phyloP scores from a whole-genome alignment of 2,888 invertebrate species.

The Belgica antarctica region DNA sequence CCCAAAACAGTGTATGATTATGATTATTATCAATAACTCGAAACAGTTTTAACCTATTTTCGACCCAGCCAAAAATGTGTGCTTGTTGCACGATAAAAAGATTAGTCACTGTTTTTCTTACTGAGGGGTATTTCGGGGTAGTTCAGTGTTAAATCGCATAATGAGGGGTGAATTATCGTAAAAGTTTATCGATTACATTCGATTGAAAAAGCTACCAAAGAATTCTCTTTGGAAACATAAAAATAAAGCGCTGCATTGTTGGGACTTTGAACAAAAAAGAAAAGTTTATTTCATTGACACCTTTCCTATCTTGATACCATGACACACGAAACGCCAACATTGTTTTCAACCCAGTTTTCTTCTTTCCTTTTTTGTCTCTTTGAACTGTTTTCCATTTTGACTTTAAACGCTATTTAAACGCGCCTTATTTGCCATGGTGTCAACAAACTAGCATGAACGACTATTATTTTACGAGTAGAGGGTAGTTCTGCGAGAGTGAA shows the following conservation, averaged over 20 bases:
- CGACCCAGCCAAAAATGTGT: too few species aligned
- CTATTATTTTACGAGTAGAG: too few species aligned
- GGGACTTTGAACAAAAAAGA: too few species aligned
- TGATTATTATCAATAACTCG: constrained; percentile 20
- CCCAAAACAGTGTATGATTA: constrained; percentile 20
- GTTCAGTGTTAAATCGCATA: neutral
- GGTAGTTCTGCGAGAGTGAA: too few species aligned
- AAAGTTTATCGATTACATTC: constrained; percentile 13
- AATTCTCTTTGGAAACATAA: too few species aligned
- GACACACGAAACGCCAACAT: constrained; percentile 6
- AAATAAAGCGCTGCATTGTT: too few species aligned
- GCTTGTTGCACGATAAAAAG: constrained; percentile 1
- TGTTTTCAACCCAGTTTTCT: neutral
- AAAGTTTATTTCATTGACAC: constrained; percentile 28
- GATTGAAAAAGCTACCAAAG: too few species aligned
- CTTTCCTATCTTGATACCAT: neutral
- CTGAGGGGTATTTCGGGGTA: neutral
- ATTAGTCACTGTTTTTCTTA: neutral
- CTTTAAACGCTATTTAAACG: constrained; percentile 23
- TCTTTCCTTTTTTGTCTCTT: neutral
- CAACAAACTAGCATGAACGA: constrained; percentile 22
- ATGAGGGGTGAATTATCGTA: constrained; percentile 2
- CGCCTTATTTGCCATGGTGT: constrained; percentile 18
- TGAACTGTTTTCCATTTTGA: neutral
- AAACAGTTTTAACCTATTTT: constrained; percentile 2